Evolutionary conservation across 2,797 vertebrate species (phyloP), one percentile per base, ranked within the genome.

Genomic region (Myotis findleyi): DNA sequence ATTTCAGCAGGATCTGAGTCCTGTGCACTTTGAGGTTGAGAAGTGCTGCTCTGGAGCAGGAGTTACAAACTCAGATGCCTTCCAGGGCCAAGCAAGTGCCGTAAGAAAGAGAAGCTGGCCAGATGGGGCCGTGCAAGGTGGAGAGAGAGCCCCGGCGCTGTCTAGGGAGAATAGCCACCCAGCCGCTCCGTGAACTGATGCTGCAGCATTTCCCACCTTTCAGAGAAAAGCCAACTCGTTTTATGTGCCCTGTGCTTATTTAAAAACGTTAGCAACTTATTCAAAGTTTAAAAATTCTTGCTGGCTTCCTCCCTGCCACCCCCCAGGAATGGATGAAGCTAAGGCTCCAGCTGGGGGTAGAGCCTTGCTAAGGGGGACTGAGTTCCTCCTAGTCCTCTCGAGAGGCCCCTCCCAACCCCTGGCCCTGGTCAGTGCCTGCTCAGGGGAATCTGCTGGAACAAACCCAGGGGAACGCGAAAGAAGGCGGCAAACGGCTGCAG

Each of bases 111-210:
- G 47, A 27, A 23, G 18, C 10, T 30, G 69, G 62, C 51, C 8
- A 12, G 21, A 16, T 2, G 2, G 16, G 21, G 75, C 21, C 6
- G 0, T 3, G 69, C 11, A 21, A 7, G 64, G 55, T 0, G 1
- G 47, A 49, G 53, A 44, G 84, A 27, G 49, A n/a, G 12, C 57
- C 79, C 51, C 2, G 7, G 44, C 0, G 2, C 80, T 18, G 0
- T 33, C 77, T 13, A 9, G 59, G 44, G 47, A n/a, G 38, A 21
- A 36, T 2, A 10, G 25, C 4, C 18, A 5, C 18, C 64, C 33
- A 53, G 71, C 68, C 25, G 0, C 4, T 7, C 0, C 0, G 1
- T 12, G 51, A 27, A 59, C 33, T 57, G 18, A 3, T 13, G 2
- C 38, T 23, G 21, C 12, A 33, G 36, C 16, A 3, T 30, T n/a